These are phyloP conservation scores for Chauna torquata DNA, from an alignment of 2,113 vertebrate species.

Conservation along the genomic window DNA sequence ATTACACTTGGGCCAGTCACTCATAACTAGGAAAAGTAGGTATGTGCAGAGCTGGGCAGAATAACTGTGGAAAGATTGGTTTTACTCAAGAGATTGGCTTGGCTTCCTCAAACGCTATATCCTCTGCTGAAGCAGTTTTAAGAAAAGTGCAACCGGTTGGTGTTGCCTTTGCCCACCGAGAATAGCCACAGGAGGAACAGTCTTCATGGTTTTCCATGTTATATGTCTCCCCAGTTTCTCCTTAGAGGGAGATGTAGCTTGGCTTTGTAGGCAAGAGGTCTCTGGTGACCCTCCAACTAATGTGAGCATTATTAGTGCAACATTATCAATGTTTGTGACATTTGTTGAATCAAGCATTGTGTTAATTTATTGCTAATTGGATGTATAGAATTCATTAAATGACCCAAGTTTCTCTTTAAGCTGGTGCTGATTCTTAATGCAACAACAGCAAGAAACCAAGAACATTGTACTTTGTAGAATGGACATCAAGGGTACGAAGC, in stretches of 20 bases:
- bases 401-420: background rate
- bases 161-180: background rate
- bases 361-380: background rate
- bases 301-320: background rate
- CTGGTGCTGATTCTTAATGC: background rate
- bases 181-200: background rate
- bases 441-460: background rate
- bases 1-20: rapidly evolving
- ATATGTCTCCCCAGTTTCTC: background rate
- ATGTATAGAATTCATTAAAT: background rate
- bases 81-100: background rate
- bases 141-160: background rate
- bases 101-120: background rate
- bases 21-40: background rate
- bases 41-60: background rate
- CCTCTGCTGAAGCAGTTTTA: background rate
- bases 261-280: background rate
- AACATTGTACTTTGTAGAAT: too few species aligned
- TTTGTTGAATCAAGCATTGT: background rate
- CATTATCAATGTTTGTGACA: background rate
- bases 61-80: background rate
- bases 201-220: background rate
- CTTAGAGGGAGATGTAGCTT: rapidly evolving
- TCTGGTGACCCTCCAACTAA: background rate
- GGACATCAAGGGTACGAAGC: background rate